A percentile compares a stretch with the other conserved stretches of the same genome.
phyloP scores from a whole-genome alignment of 2,888 invertebrate species.

The Andricus quercusramuli region DNA sequence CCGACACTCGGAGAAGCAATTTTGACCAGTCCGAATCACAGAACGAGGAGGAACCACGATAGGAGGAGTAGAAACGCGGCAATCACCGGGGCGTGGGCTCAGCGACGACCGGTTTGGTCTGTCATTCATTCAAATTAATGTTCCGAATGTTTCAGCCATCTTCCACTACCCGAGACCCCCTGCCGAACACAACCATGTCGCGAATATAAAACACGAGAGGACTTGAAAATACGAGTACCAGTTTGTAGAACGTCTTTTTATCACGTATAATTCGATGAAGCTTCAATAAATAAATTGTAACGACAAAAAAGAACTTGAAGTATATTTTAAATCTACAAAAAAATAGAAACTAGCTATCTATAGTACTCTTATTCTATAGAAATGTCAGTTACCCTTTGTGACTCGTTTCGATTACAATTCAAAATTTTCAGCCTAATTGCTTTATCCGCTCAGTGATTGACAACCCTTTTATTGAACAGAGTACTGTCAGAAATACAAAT shows the following conservation, averaged over 20 bases:
- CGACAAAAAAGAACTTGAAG: background rate
- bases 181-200: slow-evolving; percentile 34
- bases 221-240: slow-evolving; percentile 14
- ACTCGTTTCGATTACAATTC: background rate
- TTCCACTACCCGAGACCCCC: slow-evolving; percentile 39
- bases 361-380: background rate
- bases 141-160: slow-evolving; percentile 49
- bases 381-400: background rate
- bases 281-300: background rate
- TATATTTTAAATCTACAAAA: background rate
- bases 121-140: slow-evolving; percentile 31
- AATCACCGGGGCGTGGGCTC: slow-evolving; percentile 41
- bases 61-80: slow-evolving; percentile 35
- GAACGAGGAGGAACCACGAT: slow-evolving; percentile 35
- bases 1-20: slow-evolving; percentile 37
- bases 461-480: slow-evolving; percentile 17
- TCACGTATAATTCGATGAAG: background rate
- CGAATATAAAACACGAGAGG: slow-evolving; percentile 35
- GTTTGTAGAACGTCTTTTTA: background rate
- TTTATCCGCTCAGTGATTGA: slow-evolving; percentile 15
- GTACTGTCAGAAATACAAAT: background rate
- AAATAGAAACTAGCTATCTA: background rate
- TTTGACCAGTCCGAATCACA: slow-evolving; percentile 38
- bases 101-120: slow-evolving; percentile 37
- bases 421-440: slow-evolving; percentile 7